Evolutionary conservation across 2,113 vertebrate genomes (phyloP).

Genomic region (Aptenodytes forsteri): DNA sequence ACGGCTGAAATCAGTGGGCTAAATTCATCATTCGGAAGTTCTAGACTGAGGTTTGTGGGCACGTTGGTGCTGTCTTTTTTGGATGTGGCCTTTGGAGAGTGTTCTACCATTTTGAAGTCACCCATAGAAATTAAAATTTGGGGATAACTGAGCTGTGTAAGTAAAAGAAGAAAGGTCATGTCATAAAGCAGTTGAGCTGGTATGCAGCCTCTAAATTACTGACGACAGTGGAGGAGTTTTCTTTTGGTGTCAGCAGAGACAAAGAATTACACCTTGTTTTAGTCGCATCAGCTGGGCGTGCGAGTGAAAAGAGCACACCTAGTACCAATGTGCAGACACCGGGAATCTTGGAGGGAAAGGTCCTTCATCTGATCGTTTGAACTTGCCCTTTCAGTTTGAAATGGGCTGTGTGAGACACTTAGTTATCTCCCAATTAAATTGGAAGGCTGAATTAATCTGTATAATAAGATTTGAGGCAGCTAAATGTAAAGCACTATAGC

Average conservation of each 20-base stretch:
- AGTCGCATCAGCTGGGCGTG: fast-evolving
- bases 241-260: background rate
- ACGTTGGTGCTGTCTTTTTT: background rate
- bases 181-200: background rate
- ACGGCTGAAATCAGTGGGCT: background rate
- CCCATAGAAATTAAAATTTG: background rate
- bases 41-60: background rate
- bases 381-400: background rate
- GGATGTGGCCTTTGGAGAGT: background rate
- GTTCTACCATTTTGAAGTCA: background rate
- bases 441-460: background rate
- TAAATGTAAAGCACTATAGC: background rate
- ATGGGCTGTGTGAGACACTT: background rate
- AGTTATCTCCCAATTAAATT: background rate
- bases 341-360: background rate
- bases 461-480: background rate
- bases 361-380: background rate
- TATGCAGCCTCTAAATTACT: background rate
- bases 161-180: background rate
- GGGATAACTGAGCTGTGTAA: background rate
- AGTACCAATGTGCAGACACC: fast-evolving
- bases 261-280: background rate
- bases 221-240: background rate
- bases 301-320: background rate
- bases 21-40: background rate